Evolutionary conservation across 2,888 invertebrate genomes (phyloP), one percentile per base, ranked within the genome.

Genomic region (Chrysodeixis includens): DNA sequence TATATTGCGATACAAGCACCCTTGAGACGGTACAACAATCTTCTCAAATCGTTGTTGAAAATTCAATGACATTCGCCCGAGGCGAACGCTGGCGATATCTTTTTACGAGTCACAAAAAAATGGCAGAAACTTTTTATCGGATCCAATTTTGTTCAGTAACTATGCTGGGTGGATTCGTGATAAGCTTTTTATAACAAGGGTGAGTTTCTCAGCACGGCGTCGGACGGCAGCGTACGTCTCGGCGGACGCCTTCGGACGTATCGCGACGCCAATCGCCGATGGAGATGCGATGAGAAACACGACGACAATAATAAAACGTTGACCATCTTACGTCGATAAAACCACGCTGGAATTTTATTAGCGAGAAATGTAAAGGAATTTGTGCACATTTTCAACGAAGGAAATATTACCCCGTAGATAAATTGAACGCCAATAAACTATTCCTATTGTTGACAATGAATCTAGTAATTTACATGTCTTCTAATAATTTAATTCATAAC

Each of bases 101-200:
- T 88, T 89, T 88, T 88, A 88, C 85, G 87, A 88, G 85, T 87
- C 83, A 82, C 86, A 87, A 90, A 88, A 89, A 90, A 89, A 87
- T 87, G 83, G 83, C 82, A 82, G 76, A 87, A 87, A 88, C 84
- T 87, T 88, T 90, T 89, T 90, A 90, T 89, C 89, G 83, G 85
- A 88, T 88, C 89, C 90, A 90, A 90, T 91, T 90, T 89, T 86
- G 89, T 86, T 86, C 87, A 87, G 89, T 86, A 88, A 88, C 88
- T 88, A 88, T 88, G 83, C 83, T 84, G 88, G 87, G 87, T 85
- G 88, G 88, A 86, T 87, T 83, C 83, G 78, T 87, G 90, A 91
- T 90, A 90, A 91, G 90, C 87, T 88, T 88, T 89, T 90, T 90
- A 89, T 87, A 88, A 86, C 89, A 81, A 88, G 88, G 87, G 87